Base-by-base conservation (phyloP, 2,113 vertebrate species). In the Parotia lawesii region DNA sequence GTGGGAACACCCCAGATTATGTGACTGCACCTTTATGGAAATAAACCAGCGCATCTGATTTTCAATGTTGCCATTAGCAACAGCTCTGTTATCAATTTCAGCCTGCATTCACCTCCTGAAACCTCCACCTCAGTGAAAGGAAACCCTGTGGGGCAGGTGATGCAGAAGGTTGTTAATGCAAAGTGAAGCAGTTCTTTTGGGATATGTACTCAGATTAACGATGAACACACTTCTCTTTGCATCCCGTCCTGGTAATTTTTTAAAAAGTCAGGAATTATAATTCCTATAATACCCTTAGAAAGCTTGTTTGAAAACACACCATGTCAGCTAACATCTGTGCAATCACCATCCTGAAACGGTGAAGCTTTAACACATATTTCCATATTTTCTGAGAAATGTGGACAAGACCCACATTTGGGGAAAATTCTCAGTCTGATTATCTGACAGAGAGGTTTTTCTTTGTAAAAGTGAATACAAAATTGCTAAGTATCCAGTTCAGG, bases 61-160 rank as follows among this genome's bases (percentile, higher is more conserved):
- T 79, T 60, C 71, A 51, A 4, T 24, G 93, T 94, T 89, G 87
- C 94, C 60, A 51, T 77, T 83, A 93, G 93, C 94, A 95, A 95
- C 91, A 64, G 40, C 80, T 74, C 87, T 80, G 85, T 74, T 85
- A 60, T 61, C 90, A 88, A 91, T 91, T 91, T 60, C 87, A 77
- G 64, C 94, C 81, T 57, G 56, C 93, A 13, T 64, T 93, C 51
- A 53, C 44, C 64, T 83, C 38, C 54, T 61, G 71, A 40, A 91
- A 87, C 64, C 80, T 42, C 19, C 62, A 13, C 53, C 75, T 37
- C 60, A 81, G 53, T 22, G 23, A 57, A 54, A 38, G 65, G 38
- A 65, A 91, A 18, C 24, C 83, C 61, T 53, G 16, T 5, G 66
- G 89, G 89, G 83, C 67, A 85, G 80, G 42, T 58, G 54, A 33